Conservation (phyloP, 2,113 vertebrate species). For the Hyaena hyaena region DNA sequence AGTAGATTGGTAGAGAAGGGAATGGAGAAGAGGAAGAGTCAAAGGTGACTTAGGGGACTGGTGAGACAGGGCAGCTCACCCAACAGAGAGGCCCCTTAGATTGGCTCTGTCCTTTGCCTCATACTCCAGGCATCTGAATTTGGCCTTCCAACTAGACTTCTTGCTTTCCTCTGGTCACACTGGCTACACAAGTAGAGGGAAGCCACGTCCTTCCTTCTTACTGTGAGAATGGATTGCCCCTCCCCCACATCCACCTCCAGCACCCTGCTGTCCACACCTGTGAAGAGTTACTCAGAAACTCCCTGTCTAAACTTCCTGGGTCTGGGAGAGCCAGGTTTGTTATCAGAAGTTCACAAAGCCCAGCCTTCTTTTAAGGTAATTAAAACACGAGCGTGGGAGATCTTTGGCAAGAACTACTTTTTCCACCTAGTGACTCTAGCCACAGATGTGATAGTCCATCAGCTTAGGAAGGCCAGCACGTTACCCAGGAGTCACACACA, state of each 20-base stretch:
- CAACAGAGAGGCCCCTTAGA: not conserved
- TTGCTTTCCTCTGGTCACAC: not conserved
- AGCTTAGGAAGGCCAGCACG: conserved; percentile 18
- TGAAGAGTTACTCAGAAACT: not conserved
- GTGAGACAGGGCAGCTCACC: not conserved
- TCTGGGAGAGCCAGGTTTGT: conserved; percentile 6
- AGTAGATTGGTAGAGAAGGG: not conserved
- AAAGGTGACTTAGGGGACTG: not conserved
- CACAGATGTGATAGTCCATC: not conserved
- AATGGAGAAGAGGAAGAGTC: not conserved
- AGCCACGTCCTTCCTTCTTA: not conserved
- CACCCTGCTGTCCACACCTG: not conserved
- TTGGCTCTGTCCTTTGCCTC: not conserved
- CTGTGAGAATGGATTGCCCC: not conserved
- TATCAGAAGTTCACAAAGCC: conserved; percentile 32
- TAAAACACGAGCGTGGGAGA: conserved; percentile 49
- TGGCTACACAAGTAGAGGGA: not conserved
- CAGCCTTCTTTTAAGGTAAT: conserved; percentile 60
- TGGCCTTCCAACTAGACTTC: not conserved
- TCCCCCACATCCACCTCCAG: not conserved
- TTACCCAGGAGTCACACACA: not conserved
- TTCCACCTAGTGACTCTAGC: not conserved
- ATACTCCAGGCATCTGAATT: not conserved
- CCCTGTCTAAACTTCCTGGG: not conserved
- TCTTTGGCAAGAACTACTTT: not conserved